Evolutionary conservation across 1,140 invertebrate species (phyloP).

Genomic region (Dinothrombium tinctorium): DNA sequence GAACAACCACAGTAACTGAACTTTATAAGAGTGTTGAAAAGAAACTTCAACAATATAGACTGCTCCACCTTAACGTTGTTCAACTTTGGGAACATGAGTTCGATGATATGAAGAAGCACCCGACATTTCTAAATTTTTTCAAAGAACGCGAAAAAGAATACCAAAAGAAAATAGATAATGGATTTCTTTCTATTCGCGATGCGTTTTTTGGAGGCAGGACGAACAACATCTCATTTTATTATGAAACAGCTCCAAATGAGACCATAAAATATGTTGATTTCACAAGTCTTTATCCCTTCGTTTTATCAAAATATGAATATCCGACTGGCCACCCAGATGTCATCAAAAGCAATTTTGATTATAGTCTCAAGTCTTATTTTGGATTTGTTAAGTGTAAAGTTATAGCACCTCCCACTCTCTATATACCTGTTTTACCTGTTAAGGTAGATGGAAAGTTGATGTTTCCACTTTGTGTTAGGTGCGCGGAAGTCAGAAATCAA

Average conservation of each 20-base stretch:
- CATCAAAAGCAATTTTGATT: neutral
- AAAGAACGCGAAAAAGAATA: no score
- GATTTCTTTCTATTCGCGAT: no score
- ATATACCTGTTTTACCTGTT: neutral
- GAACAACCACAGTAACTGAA: no score
- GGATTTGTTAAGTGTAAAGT: neutral
- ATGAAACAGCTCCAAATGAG: neutral
- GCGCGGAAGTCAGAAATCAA: no score
- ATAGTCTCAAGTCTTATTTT: neutral
- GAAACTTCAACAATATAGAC: no score
- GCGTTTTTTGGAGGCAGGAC: slow-evolving; percentile 1
- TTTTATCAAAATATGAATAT: neutral
- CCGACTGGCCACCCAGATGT: neutral
- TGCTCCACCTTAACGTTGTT: no score
- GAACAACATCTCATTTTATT: neutral
- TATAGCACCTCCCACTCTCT: neutral
- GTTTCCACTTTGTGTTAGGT: neutral
- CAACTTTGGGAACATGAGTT: no score
- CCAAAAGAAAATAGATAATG: no score
- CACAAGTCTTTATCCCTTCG: slow-evolving; percentile 1
- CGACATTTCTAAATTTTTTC: no score
- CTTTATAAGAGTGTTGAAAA: no score
- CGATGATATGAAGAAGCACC: no score
- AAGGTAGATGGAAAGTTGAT: neutral
- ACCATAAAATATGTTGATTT: neutral